Conservation (phyloP, 2,888 invertebrate species). For the Siphlonurus alternatus region DNA sequence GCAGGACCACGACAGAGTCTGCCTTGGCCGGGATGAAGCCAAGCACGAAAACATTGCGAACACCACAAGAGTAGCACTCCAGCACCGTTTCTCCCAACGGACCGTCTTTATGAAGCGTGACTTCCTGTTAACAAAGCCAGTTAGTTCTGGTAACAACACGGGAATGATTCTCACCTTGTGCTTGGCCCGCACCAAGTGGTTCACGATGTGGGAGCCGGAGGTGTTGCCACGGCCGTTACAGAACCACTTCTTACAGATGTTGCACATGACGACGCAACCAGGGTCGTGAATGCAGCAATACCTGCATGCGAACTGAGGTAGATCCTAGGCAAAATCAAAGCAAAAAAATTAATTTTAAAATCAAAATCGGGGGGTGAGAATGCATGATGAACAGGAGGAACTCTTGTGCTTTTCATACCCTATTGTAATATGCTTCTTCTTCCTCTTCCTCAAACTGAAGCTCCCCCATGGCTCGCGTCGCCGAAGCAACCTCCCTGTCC, state of each 20-base stretch:
- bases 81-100: conserved; percentile 94
- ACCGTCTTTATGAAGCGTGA: conserved; percentile 91
- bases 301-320: conserved; percentile 94
- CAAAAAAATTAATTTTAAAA: not conserved
- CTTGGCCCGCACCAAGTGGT: conserved; percentile 96
- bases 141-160: no score
- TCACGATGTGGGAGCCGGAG: conserved; percentile 96
- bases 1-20: conserved; percentile 90
- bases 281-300: conserved; percentile 99
- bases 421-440: conserved; percentile 75
- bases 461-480: conserved; percentile 63
- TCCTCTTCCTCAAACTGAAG: conserved; percentile 92
- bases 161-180: conserved; percentile 47
- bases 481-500: conserved; percentile 45
- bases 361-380: not conserved
- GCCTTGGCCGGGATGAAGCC: conserved; percentile 99
- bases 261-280: conserved; percentile 94
- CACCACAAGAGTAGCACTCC: conserved; percentile 98
- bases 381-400: no score
- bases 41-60: conserved; percentile 92
- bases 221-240: conserved; percentile 98
- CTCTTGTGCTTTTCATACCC: conserved; percentile 20
- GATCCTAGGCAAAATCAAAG: conserved; percentile 39
- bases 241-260: conserved; percentile 98
- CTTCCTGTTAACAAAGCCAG: conserved; percentile 39